phyloP scores from a whole-genome alignment of 2,888 invertebrate species.

The Chalcosyrphus nemorum region DNA sequence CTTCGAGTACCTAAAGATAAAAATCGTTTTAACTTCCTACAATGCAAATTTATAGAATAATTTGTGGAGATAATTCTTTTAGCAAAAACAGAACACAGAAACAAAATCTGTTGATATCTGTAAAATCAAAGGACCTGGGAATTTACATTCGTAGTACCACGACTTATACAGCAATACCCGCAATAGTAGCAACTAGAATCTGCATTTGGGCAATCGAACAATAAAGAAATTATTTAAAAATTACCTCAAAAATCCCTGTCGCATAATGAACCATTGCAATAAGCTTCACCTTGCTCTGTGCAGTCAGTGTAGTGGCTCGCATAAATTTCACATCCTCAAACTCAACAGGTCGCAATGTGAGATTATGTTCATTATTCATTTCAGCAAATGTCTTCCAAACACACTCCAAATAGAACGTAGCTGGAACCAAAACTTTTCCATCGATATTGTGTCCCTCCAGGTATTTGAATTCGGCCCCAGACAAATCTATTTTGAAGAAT shows the following conservation, averaged over 20 bases:
- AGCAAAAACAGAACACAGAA: too few species aligned
- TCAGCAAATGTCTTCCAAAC: slow-evolving; percentile 88
- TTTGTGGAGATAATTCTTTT: too few species aligned
- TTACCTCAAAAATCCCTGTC: slow-evolving; percentile 84
- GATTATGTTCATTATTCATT: slow-evolving; percentile 84
- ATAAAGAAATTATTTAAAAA: too few species aligned
- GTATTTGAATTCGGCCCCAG: slow-evolving; percentile 86
- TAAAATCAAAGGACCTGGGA: too few species aligned
- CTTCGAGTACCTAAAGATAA: slow-evolving; percentile 83
- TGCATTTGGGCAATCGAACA: too few species aligned
- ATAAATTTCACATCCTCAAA: slow-evolving; percentile 92
- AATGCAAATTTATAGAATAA: too few species aligned
- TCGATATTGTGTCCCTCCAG: slow-evolving; percentile 92
- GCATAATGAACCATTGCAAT: slow-evolving; percentile 85
- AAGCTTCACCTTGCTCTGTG: slow-evolving; percentile 84
- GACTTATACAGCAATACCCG: too few species aligned
- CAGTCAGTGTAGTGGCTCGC: slow-evolving; percentile 90
- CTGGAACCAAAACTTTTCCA: slow-evolving; percentile 87
- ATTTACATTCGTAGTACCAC: too few species aligned
- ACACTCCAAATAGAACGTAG: slow-evolving; percentile 89
- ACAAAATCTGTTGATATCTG: too few species aligned
- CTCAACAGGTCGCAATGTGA: slow-evolving; percentile 87
- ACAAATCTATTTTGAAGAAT: slow-evolving; percentile 84
- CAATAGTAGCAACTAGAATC: too few species aligned
- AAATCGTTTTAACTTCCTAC: too few species aligned